Conservation (phyloP, 2,888 invertebrate genomes). For the Lumbricus terrestris region DNA sequence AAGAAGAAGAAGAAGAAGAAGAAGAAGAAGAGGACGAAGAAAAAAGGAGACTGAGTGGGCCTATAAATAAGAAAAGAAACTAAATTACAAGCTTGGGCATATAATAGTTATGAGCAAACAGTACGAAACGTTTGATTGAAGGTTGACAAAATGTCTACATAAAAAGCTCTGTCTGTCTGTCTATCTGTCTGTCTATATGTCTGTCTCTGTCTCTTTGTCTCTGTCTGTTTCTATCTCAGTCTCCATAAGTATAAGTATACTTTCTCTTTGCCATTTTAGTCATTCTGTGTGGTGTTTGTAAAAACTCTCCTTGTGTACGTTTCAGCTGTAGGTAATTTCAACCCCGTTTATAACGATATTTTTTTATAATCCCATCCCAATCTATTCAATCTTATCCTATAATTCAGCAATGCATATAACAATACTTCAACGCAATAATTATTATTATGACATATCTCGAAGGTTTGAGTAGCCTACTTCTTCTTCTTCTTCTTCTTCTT, state of each 20-base stretch:
- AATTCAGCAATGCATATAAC: background rate
- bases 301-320: background rate
- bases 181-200: background rate
- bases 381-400: background rate
- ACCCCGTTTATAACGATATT: background rate
- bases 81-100: background rate
- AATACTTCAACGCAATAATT: background rate
- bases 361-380: too few relatives aligned
- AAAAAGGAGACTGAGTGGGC: background rate
- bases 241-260: too few relatives aligned
- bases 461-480: background rate
- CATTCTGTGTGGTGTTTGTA: background rate
- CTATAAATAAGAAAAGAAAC: background rate
- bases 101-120: too few relatives aligned
- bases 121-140: too few relatives aligned
- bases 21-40: background rate
- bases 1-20: background rate
- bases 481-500: too few relatives aligned
- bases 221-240: too few relatives aligned
- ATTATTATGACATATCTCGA: background rate
- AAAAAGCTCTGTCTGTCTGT: too few relatives aligned
- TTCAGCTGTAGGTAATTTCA: background rate
- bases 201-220: too few relatives aligned
- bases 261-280: background rate
- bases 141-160: too few relatives aligned